phyloP scores from a whole-genome alignment of 2,888 invertebrate genomes.

The Ethmia dodecea region DNA sequence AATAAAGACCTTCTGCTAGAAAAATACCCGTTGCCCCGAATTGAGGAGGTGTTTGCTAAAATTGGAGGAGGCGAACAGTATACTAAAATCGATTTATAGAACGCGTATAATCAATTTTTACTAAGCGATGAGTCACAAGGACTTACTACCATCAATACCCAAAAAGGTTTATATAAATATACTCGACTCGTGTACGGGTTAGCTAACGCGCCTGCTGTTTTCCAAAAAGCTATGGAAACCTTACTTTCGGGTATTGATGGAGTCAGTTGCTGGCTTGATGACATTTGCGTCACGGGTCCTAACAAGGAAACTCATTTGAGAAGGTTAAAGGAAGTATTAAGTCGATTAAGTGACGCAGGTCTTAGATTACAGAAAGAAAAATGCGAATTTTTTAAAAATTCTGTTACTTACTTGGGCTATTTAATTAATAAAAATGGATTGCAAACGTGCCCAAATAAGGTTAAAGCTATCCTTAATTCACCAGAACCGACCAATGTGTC shows the following conservation, averaged over 20 bases:
- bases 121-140: constrained; percentile 14
- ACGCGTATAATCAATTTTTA: constrained; percentile 17
- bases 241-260: constrained; percentile 22
- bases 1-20: constrained; percentile 23
- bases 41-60: constrained; percentile 19
- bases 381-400: constrained; percentile 14
- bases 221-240: constrained; percentile 34
- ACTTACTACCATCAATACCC: constrained; percentile 26
- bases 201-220: constrained; percentile 31
- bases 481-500: constrained; percentile 16
- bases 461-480: constrained; percentile 21
- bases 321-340: constrained; percentile 17
- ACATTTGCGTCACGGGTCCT: constrained; percentile 21
- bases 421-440: constrained; percentile 18
- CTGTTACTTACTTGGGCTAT: constrained; percentile 20
- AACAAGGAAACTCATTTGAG: constrained; percentile 7
- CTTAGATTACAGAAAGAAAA: constrained; percentile 13
- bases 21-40: constrained; percentile 13
- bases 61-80: constrained; percentile 19
- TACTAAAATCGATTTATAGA: constrained; percentile 22
- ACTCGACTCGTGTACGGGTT: constrained; percentile 30
- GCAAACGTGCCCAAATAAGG: constrained; percentile 18
- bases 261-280: constrained; percentile 23
- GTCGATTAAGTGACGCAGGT: constrained; percentile 16
- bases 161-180: constrained; percentile 26